Conservation (phyloP, 2,113 vertebrate species). For the Genyomyrus donnyi region DNA sequence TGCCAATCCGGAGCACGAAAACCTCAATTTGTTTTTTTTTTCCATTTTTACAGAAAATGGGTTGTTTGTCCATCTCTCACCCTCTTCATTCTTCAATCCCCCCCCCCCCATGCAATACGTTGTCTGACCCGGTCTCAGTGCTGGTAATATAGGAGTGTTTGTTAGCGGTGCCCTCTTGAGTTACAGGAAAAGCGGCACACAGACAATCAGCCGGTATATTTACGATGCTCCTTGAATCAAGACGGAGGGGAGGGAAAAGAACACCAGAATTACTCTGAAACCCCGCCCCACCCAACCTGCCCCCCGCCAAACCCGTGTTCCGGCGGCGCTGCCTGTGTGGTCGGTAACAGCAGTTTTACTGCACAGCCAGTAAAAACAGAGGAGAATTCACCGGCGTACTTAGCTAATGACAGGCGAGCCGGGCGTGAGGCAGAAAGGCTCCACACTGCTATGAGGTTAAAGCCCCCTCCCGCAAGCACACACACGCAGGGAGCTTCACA, state of each 20-base stretch:
- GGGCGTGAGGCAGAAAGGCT: not conserved
- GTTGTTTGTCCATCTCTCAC: not conserved
- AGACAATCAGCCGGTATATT: not conserved
- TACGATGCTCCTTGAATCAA: not conserved
- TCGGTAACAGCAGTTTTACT: not conserved
- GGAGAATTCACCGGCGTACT: not conserved
- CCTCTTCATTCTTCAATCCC: not conserved
- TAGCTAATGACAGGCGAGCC: not conserved
- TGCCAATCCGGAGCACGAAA: not conserved
- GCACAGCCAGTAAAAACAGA: not conserved
- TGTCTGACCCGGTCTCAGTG: not conserved
- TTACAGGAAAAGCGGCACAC: not conserved
- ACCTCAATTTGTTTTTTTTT: not conserved
- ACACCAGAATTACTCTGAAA: not conserved
- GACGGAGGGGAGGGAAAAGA: not conserved
- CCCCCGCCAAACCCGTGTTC: not conserved
- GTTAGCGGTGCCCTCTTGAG: not conserved
- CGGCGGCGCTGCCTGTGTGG: not conserved
- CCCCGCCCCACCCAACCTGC: too few relatives aligned
- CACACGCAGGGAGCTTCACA: slow-evolving; percentile 1
- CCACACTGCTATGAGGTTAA: not conserved
- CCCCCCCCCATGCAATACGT: not conserved
- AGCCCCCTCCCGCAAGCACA: not conserved
- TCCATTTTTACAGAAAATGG: not conserved
- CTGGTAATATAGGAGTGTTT: not conserved